Base-by-base conservation (phyloP, 2,888 invertebrate genomes). In the Plagodis dolabraria region DNA sequence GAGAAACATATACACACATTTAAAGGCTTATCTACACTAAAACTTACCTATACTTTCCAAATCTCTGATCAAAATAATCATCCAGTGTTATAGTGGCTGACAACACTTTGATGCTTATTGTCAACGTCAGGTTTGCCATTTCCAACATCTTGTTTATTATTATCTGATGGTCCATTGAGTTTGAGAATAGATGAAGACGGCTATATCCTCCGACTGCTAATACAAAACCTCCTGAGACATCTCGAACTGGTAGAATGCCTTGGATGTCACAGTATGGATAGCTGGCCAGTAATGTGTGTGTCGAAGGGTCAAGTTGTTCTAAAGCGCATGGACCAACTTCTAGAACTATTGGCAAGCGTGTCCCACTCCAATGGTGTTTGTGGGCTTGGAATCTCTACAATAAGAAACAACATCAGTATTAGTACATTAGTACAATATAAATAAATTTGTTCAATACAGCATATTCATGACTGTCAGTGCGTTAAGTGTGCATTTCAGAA, bases 301-400 rank as follows among this genome's bases (percentile, higher is more conserved):
- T 97, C 0, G 97, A 95, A 1, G 97, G 96, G 86, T 99, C 98
- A 60, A 98, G 86, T 86, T 99, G 99, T 82, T 99, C 97, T 56
- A 99, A 86, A 35, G 98, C 97, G 82, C 96, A 97, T 0, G 97
- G 96, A n/a, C 97, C 97, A 2, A 99, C 96, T 93, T 99, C 98
- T 62, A 99, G 89, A 33, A 97, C 95, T 12, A 98, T 95, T 0
- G 98, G 98, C 45, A 98, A 93, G 64, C 97, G 95, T 40, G 96
- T 97, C 53, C 98, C 98, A 48, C 98, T 98, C 99, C 99, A 99
- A 79, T 99, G 99, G 80, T 98, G 96, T 89, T 99, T 99, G 86
- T 96, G 97, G 6, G 97, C 98, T 88, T 96, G 96, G 87, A 96
- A 98, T 77, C 95, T 95, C 97, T 97, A 88, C 8, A 10, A 51